Conservation (phyloP, 1,140 invertebrate genomes). For the Mamestra configurata region DNA sequence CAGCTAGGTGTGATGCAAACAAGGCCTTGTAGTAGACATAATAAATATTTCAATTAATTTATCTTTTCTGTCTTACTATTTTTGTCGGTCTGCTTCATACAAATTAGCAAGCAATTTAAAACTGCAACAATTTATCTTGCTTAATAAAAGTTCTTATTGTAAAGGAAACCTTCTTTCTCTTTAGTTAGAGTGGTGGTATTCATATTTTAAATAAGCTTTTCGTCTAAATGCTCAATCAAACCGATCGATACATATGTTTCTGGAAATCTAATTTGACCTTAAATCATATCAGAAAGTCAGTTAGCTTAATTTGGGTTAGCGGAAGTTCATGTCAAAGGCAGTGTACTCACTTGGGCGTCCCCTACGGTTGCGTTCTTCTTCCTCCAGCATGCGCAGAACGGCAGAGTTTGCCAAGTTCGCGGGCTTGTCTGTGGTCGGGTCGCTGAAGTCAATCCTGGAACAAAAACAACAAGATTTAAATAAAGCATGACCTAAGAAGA, state of each 20-base stretch:
- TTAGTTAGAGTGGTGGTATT: too few species aligned
- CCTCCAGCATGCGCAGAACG: slow-evolving; percentile 93
- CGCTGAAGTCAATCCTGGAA: slow-evolving; percentile 92
- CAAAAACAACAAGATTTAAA: slow-evolving; percentile 49
- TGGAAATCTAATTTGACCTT: too few species aligned
- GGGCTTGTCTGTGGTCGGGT: slow-evolving; percentile 91
- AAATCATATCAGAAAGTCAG: too few species aligned
- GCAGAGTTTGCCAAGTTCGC: slow-evolving; percentile 94
- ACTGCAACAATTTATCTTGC: too few species aligned
- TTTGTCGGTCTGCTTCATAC: too few species aligned
- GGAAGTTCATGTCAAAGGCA: neutral
- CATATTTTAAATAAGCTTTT: too few species aligned
- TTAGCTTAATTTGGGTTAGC: neutral
- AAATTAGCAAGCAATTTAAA: too few species aligned
- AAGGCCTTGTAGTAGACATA: neutral
- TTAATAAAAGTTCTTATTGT: too few species aligned
- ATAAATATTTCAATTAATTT: neutral
- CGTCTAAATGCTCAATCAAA: too few species aligned
- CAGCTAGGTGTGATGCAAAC: neutral
- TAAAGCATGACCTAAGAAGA: neutral
- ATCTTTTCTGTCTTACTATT: neutral
- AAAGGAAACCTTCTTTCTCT: too few species aligned
- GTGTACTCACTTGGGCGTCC: slow-evolving; percentile 89
- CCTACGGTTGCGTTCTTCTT: slow-evolving; percentile 91
- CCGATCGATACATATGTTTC: too few species aligned